Evolutionary conservation across 2,888 invertebrate species (phyloP).

Genomic region (Rotaria sp.): DNA sequence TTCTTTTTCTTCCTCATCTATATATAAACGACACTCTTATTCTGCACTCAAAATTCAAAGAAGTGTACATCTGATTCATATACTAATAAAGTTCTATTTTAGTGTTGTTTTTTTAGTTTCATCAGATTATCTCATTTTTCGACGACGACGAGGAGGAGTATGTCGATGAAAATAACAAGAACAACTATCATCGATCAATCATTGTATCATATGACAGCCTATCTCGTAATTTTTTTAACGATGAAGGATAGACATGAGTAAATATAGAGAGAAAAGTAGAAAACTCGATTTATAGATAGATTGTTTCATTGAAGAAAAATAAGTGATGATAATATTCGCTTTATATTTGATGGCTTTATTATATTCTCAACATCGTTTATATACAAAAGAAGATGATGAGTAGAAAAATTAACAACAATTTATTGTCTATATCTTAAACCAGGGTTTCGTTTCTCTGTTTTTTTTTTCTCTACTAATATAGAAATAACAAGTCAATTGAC

Average conservation of each 20-base stretch:
- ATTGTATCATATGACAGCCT: neutral
- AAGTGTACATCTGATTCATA: neutral
- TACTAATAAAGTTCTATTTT: neutral
- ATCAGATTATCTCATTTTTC: neutral
- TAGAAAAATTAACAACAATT: neutral
- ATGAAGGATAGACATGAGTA: neutral
- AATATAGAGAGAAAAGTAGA: neutral
- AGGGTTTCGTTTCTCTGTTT: neutral
- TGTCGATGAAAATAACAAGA: neutral
- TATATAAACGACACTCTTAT: neutral
- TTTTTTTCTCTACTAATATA: neutral
- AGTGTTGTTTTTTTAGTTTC: neutral
- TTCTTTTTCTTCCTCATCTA: neutral
- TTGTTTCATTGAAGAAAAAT: neutral
- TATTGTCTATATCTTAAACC: neutral
- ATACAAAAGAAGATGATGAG: neutral
- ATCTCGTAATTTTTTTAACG: neutral
- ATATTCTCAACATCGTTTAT: neutral
- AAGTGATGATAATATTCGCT: neutral
- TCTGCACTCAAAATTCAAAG: neutral
- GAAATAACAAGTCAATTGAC: neutral
- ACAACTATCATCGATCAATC: neutral
- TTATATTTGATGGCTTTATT: neutral
- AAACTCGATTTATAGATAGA: neutral
- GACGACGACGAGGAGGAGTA: neutral